phyloP scores from a whole-genome alignment of 2,113 vertebrate species.

The Nycticorax nycticorax region DNA sequence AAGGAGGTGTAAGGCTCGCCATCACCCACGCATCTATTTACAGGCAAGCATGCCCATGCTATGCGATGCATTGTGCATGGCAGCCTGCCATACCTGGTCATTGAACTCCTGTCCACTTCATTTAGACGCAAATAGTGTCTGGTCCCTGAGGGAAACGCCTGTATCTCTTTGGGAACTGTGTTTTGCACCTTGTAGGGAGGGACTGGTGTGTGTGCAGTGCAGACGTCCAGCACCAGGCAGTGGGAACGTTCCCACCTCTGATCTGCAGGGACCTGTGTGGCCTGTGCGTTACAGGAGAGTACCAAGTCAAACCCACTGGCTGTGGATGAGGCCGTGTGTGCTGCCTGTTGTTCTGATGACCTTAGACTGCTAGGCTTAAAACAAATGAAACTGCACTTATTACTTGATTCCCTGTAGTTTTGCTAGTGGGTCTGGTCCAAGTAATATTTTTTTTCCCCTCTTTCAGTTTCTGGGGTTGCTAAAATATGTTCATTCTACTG shows the following conservation, averaged over 20 bases:
- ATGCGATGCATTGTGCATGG: rapidly evolving
- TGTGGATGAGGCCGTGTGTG: background rate
- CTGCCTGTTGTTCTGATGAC: background rate
- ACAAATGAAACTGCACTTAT: background rate
- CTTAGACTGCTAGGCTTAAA: background rate
- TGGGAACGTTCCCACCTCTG: background rate
- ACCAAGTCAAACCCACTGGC: background rate
- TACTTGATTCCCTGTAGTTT: background rate
- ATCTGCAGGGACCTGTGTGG: too few species aligned
- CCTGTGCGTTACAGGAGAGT: background rate
- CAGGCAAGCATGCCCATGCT: background rate
- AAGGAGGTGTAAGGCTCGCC: background rate
- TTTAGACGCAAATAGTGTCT: background rate
- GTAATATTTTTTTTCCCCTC: background rate
- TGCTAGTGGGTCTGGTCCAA: background rate
- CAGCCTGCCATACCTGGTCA: background rate
- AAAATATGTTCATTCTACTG: background rate
- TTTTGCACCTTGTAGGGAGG: background rate
- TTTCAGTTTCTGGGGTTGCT: background rate
- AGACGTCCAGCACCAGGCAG: background rate
- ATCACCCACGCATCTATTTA: background rate
- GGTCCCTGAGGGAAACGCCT: background rate
- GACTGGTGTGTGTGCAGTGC: background rate
- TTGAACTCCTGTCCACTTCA: background rate
- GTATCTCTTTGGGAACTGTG: background rate